Conservation (phyloP, 2,113 vertebrate species). For the Pholis gunnellus region DNA sequence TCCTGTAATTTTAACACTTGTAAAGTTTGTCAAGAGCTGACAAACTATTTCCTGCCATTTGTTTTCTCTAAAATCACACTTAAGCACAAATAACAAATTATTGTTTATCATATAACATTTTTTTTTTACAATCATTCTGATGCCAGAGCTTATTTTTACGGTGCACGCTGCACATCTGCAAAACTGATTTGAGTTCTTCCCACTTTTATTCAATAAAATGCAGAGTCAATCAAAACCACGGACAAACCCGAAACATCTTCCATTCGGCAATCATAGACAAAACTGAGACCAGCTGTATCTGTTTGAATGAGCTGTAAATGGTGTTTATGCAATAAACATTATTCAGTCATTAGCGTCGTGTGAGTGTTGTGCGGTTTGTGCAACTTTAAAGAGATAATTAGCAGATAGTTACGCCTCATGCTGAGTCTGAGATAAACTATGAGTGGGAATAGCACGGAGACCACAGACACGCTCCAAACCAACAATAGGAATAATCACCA, state of each 20-base stretch:
- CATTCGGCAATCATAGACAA: conserved; percentile 42
- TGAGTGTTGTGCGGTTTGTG: conserved; percentile 62
- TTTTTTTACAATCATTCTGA: conserved; percentile 14
- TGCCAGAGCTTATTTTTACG: conserved; percentile 20
- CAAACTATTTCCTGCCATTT: background rate
- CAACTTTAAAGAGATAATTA: conserved; percentile 75
- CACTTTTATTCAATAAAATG: conserved; percentile 37
- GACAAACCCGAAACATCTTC: conserved; percentile 62
- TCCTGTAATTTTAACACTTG: conserved; percentile 16
- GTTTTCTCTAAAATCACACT: background rate
- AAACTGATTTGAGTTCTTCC: conserved; percentile 22
- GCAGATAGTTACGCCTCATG: conserved; percentile 66
- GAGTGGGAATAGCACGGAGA: conserved; percentile 63
- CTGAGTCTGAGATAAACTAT: conserved; percentile 70
- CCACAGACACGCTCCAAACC: conserved; percentile 55
- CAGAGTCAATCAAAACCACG: conserved; percentile 45
- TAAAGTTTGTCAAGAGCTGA: conserved; percentile 15
- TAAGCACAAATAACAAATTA: conserved; percentile 13
- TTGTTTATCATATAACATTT: conserved; percentile 30
- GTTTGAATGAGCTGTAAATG: conserved; percentile 71
- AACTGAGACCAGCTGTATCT: conserved; percentile 70
- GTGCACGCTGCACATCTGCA: background rate
- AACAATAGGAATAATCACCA: conserved; percentile 57
- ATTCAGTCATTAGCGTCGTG: conserved; percentile 71
- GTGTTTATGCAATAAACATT: conserved; percentile 75